A percentile compares a stretch with the other conserved stretches of the same genome.
phyloP scores from a whole-genome alignment of 2,888 invertebrate genomes.

The Synanthedon tipuliformis region DNA sequence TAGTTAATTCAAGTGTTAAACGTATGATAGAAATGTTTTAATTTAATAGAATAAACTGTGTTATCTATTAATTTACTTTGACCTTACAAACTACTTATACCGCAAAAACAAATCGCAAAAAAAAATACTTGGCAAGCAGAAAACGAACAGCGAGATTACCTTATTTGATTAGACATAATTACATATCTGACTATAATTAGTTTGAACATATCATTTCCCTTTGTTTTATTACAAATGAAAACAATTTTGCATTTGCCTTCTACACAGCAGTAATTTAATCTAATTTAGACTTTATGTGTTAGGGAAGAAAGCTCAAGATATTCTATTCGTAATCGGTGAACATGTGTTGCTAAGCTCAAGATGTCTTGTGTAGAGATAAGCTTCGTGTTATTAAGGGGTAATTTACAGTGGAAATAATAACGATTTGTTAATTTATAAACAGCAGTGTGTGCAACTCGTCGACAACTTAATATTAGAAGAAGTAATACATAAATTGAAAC shows the following conservation, averaged over 20 bases:
- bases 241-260: slow-evolving; percentile 17
- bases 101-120: slow-evolving; percentile 6
- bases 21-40: no score
- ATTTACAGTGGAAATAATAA: slow-evolving; percentile 60
- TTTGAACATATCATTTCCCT: slow-evolving; percentile 59
- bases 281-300: slow-evolving; percentile 6
- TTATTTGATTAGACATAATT: slow-evolving; percentile 68
- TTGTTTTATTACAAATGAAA: slow-evolving; percentile 56
- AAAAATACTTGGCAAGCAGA: slow-evolving; percentile 34
- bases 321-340: slow-evolving; percentile 3
- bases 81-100: background rate
- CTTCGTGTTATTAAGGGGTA: slow-evolving; percentile 57
- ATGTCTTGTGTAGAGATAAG: slow-evolving; percentile 59
- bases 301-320: background rate
- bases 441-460: slow-evolving; percentile 25
- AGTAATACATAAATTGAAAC: no score
- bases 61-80: background rate
- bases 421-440: slow-evolving; percentile 62
- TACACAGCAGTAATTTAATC: slow-evolving; percentile 22
- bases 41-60: no score
- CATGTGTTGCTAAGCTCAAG: slow-evolving; percentile 19
- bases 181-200: slow-evolving; percentile 64
- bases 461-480: slow-evolving; percentile 22
- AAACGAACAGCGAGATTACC: slow-evolving; percentile 52
- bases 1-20: background rate